Evolutionary conservation across 2,888 invertebrate species (phyloP), one percentile per base, ranked within the genome.

Genomic region (Tenthredo notha): DNA sequence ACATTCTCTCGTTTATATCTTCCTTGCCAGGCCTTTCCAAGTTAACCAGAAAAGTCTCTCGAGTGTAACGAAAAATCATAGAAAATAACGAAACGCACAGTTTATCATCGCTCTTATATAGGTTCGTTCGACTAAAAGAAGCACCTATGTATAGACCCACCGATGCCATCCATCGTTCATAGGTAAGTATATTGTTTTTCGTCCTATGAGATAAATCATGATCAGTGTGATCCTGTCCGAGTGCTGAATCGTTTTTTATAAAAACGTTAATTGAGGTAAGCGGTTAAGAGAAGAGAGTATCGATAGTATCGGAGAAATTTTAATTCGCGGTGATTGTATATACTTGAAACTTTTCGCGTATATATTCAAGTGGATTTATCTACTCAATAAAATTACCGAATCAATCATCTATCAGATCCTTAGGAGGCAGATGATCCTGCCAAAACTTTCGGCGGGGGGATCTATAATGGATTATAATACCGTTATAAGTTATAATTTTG

Each of bases 121-220:
- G 33, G 54, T 18, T 25, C 29, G 50, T 9, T 54, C 10, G 43
- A 6, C 74, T 43, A 74, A 43, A 74, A 74, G 74, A 74, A 74
- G 1, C 43, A 43, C 72, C 10, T 3, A 21, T 43, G 21, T 77
- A 77, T 9, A 6, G 25, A 61, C 21, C 12, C 18, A 47, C 10
- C 18, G 37, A 18, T 15, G n/a, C 21, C 61, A 37, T 61, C 80
- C 18, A 77, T 54, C 50, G 25, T 12, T 18, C 15, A 5, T 15
- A 5, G 33, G 15, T 67, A 33, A 25, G 75, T 77, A 47, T 50
- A 77, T 77, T 33, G 58, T 80, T 80, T 80, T 61, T 61, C 15
- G n/a, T 21, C 40, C 61, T 80, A 6, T 80, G 15, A 80, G 61
- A 80, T 80, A 58, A 80, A 80, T 80, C 58, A 80, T 2, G 80